Evolutionary conservation across 2,113 vertebrate genomes (phyloP).

Genomic region (Polypterus bichir): DNA sequence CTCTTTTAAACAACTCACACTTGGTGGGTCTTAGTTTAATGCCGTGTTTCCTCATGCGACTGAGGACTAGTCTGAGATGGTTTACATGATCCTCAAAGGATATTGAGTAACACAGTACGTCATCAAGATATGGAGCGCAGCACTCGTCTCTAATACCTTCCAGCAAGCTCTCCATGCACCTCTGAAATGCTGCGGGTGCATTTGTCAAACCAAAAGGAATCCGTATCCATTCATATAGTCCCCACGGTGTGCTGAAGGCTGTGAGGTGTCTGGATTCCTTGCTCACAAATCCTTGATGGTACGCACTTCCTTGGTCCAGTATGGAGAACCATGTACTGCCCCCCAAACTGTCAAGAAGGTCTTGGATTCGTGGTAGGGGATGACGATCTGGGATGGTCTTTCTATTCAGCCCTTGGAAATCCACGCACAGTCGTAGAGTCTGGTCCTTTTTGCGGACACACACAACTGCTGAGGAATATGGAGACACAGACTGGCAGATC

Average conservation of each 20-base stretch:
- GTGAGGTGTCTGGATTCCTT: conserved; percentile 3
- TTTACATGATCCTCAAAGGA: too few relatives aligned
- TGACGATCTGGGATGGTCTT: conserved; percentile 4
- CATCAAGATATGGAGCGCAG: background rate
- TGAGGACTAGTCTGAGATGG: too few relatives aligned
- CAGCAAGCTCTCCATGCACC: background rate
- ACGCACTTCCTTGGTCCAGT: conserved; percentile 9
- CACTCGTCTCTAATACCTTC: background rate
- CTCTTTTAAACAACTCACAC: background rate
- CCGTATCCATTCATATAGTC: background rate
- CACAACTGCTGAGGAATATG: background rate
- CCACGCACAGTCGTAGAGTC: background rate
- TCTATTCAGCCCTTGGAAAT: conserved; percentile 5
- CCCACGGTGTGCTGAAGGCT: background rate
- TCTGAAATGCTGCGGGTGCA: background rate
- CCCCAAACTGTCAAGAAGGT: background rate
- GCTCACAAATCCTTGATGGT: conserved; percentile 6
- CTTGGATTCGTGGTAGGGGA: background rate
- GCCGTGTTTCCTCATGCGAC: too few relatives aligned
- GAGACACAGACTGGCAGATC: background rate
- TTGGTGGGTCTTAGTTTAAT: too few relatives aligned
- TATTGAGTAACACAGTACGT: background rate
- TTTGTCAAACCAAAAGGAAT: background rate
- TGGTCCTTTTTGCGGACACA: conserved; percentile 5
- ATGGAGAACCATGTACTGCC: conserved; percentile 2